These are phyloP conservation scores for Rambutsinella grinnellia DNA, from an alignment of 2,888 invertebrate species.

Conservation along the genomic window DNA sequence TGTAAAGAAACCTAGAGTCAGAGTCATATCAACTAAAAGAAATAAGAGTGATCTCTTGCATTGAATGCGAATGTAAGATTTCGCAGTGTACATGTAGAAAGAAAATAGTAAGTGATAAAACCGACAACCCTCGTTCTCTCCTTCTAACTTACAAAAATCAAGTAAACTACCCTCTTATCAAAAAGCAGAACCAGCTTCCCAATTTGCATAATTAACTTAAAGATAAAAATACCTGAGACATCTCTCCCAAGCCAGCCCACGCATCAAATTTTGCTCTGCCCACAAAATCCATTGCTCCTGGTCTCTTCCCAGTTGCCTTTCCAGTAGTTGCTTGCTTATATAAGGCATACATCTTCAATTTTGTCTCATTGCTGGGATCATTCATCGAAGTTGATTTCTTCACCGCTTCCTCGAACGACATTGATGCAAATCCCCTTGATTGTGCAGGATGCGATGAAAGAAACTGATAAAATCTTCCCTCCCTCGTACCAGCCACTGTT, in stretches of 20 bases:
- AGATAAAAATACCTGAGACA: conserved; percentile 70
- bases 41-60: too few species aligned
- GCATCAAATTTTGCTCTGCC: conserved; percentile 73
- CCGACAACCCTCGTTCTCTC: too few species aligned
- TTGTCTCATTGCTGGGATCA: conserved; percentile 58
- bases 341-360: conserved; percentile 72
- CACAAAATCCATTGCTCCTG: conserved; percentile 73
- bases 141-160: too few species aligned
- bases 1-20: too few species aligned
- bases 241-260: conserved; percentile 71
- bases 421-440: not conserved
- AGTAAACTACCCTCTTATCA: too few species aligned
- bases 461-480: too few species aligned
- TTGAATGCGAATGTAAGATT: too few species aligned
- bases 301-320: conserved; percentile 71
- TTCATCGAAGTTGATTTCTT: conserved; percentile 41
- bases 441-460: too few species aligned
- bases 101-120: too few species aligned
- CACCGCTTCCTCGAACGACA: conserved; percentile 57
- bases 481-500: too few species aligned
- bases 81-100: too few species aligned
- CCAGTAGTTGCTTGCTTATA: conserved; percentile 74
- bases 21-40: too few species aligned
- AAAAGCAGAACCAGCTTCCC: not conserved
- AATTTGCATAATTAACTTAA: conserved; percentile 1